These are phyloP conservation scores for Protaetia brevitarsis DNA, from an alignment of 1,140 invertebrate genomes.

Conservation along the genomic window DNA sequence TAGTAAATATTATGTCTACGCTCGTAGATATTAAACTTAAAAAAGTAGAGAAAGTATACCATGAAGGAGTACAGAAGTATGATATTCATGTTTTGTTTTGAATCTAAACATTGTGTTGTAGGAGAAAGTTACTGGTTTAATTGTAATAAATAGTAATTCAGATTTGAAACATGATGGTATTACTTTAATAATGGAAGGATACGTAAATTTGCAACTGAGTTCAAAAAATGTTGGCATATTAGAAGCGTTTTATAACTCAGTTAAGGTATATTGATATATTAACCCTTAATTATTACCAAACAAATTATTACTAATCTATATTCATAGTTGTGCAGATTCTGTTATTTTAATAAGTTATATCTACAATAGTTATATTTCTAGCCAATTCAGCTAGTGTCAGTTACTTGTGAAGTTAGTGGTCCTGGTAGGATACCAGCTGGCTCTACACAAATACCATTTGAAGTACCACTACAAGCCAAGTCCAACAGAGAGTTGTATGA, in stretches of 20 bases:
- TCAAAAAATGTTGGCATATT: conserved; percentile 92
- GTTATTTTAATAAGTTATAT: neutral
- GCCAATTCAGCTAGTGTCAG: conserved; percentile 84
- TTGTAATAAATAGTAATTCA: conserved; percentile 71
- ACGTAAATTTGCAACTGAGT: conserved; percentile 88
- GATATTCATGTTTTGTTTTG: neutral
- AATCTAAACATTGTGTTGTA: too few relatives aligned
- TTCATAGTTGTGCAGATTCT: conserved; percentile 23
- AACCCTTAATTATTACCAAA: neutral
- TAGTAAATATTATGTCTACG: conserved; percentile 56
- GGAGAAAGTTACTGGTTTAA: conserved; percentile 78
- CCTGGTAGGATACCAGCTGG: conserved; percentile 83
- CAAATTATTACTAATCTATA: too few relatives aligned
- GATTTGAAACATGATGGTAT: conserved; percentile 93
- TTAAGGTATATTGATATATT: conserved; percentile 53
- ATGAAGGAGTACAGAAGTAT: conserved; percentile 67
- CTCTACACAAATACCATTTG: conserved; percentile 90
- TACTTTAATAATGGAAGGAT: conserved; percentile 77
- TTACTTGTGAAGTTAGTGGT: conserved; percentile 75
- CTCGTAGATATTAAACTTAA: conserved; percentile 73
- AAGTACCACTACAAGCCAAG: conserved; percentile 75
- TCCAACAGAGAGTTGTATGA: conserved; percentile 68
- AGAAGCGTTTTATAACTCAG: conserved; percentile 87
- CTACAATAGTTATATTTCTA: conserved; percentile 50
- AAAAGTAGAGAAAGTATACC: conserved; percentile 79